Evolutionary conservation across 2,888 invertebrate species (phyloP), one percentile per base, ranked within the genome.

Genomic region (Ornithoptera alexandrae): DNA sequence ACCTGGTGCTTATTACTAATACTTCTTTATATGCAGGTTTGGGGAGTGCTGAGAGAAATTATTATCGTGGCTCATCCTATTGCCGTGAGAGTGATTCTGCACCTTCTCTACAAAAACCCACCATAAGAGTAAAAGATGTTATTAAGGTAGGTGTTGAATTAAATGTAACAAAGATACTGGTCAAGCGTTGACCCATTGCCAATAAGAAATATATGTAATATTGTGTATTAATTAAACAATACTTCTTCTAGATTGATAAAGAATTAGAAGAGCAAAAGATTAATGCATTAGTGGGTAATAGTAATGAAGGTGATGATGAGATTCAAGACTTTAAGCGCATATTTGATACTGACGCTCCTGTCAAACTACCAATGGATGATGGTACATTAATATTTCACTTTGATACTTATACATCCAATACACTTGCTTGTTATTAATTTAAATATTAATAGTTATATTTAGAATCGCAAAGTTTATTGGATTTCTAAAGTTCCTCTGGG

Each of bases 251-350:
- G 93, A 87, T 93, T 67, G 92, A 93, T 74, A 91, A 84, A 78
- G 92, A 93, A 60, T 67, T 89, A 12, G 93, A 92, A 75, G 90
- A 92, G 1, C 81, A 89, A 75, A 89, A 89, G 74, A 91, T 92
- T 18, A 88, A 84, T 69, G 74, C 82, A 0, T 84, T 84, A 1
- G 74, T 87, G 57, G 87, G 87, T 0, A 87, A 85, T 4, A 76
- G 73, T 1, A 77, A 74, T 0, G 71, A 75, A 12, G 84, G 82
- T 1, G 85, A 86, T 0, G 82, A 84, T 1, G 81, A 78, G 0
- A 74, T 73, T 1, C 82, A 84, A 18, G 87, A 89, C 74, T 87
- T 87, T 74, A 88, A 83, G 36, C 73, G 73, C 0, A 70, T 77
- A 0, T 64, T 74, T 0, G 87, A 88, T 24, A 77, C 76, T 5